Evolutionary conservation across 1,140 invertebrate species (phyloP).

Genomic region (Tigriopus japonicus): DNA sequence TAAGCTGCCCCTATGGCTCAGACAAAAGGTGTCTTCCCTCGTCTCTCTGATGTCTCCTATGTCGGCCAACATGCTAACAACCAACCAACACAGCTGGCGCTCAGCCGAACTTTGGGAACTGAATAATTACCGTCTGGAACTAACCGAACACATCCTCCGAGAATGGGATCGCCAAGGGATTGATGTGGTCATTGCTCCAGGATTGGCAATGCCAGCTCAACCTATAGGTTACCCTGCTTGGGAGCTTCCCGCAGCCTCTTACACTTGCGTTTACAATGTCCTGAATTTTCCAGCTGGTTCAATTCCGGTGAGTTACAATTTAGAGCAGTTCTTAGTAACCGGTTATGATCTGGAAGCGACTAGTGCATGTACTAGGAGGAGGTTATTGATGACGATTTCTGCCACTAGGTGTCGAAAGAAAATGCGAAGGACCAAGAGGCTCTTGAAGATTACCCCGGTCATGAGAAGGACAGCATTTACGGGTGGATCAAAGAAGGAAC

Average conservation of each 20-base stretch:
- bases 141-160: neutral
- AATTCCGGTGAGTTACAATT: neutral
- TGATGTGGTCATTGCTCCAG: constrained; percentile 4
- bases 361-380: neutral
- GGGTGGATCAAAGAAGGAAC: neutral
- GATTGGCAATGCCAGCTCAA: neutral
- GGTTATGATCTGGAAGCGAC: too few relatives aligned
- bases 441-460: neutral
- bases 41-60: too few relatives aligned
- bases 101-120: too few relatives aligned
- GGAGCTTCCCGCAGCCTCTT: neutral
- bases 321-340: too few relatives aligned
- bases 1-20: too few relatives aligned
- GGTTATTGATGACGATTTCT: neutral
- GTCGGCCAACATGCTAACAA: too few relatives aligned
- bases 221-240: neutral
- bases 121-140: neutral
- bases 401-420: neutral
- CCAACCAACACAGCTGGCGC: too few relatives aligned
- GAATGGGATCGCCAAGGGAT: neutral
- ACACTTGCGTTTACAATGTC: constrained; percentile 4
- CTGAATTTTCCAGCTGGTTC: constrained; percentile 5
- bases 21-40: too few relatives aligned
- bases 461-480: neutral
- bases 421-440: neutral